Conservation (phyloP, 2,113 vertebrate species). For the Platichthys flesus region DNA sequence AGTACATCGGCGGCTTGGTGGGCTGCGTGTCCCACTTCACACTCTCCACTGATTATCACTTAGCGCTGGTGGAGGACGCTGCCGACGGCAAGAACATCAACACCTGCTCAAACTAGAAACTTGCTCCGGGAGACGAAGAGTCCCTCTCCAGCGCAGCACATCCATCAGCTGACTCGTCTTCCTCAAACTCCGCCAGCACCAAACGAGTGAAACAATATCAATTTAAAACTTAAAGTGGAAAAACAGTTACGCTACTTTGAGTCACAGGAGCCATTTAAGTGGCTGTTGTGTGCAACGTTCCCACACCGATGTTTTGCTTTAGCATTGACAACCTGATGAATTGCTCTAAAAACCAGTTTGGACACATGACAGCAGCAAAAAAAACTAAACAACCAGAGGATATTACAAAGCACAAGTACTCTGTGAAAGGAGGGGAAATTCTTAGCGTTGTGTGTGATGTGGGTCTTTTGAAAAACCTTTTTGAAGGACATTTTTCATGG, state of each 20-base stretch:
- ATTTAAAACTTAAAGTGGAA: conserved; percentile 5
- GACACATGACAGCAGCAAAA: conserved; percentile 3
- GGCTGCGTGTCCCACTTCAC: conserved; percentile 98
- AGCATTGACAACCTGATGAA: conserved; percentile 8
- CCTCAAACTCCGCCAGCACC: conserved; percentile 27
- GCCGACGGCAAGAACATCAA: conserved; percentile 96
- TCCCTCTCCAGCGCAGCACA: conserved; percentile 72
- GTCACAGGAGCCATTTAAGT: neutral
- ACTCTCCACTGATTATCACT: conserved; percentile 92
- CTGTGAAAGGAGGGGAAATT: conserved; percentile 27
- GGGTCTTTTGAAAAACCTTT: conserved; percentile 43
- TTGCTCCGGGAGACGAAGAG: neutral
- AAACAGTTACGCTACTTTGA: neutral
- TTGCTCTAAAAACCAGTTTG: conserved; percentile 20
- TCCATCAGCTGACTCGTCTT: conserved; percentile 20
- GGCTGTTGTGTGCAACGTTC: conserved; percentile 4
- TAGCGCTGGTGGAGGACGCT: conserved; percentile 93
- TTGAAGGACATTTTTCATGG: conserved; percentile 57
- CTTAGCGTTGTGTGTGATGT: conserved; percentile 22
- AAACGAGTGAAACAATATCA: conserved; percentile 25
- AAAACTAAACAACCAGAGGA: conserved; percentile 13
- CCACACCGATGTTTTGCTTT: conserved; percentile 1
- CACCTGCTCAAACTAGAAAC: conserved; percentile 86
- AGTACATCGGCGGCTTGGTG: conserved; percentile 90
- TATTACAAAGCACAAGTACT: conserved; percentile 32